Evolutionary conservation across 2,797 vertebrate genomes (phyloP), one percentile per base, ranked within the genome.

Genomic region (Acanthurus lineatus): DNA sequence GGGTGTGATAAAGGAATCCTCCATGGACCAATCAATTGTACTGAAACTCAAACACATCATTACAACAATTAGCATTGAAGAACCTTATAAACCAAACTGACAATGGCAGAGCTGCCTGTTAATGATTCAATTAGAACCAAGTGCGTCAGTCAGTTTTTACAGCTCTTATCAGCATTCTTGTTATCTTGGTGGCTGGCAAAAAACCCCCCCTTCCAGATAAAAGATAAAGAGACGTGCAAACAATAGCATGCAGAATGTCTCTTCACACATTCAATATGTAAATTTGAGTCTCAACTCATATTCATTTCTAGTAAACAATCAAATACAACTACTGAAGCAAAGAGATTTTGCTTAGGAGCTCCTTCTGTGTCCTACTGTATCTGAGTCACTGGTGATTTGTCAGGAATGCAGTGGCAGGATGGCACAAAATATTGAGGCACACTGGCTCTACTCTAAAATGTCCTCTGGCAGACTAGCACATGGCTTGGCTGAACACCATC

Each of bases 401-500:
- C 60, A 77, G 60, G 58, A 82, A 73, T 70, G 68, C 69, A 79
- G 74, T 10, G 11, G 58, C 69, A 32, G 47, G 45, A 60, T 53
- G 79, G 66, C 2, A 75, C 59, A 82, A 74, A 76, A 76, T 69
- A 81, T 76, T 53, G 35, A 77, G 62, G 22, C 54, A 76, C 52
- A 5, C 51, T 74, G 76, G 44, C 22, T 75, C 56, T 57, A 20
- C 70, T 79, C 69, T 67, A 58, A 88, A 82, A 88, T 77, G 84
- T 87, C 77, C 61, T 44, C 59, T 89, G 90, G 90, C 87, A 91
- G 76, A 62, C 45, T 78, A 57, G 86, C 42, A 48, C 61, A 5
- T 22, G 71, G 66, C 71, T 71, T 77, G 86, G 85, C 85, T 73
- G 58, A 69, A 75, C 54, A 79, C 77, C 22, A 35, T 79, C 54